phyloP scores from a whole-genome alignment of 2,113 vertebrate genomes.

The Nannospalax galili region DNA sequence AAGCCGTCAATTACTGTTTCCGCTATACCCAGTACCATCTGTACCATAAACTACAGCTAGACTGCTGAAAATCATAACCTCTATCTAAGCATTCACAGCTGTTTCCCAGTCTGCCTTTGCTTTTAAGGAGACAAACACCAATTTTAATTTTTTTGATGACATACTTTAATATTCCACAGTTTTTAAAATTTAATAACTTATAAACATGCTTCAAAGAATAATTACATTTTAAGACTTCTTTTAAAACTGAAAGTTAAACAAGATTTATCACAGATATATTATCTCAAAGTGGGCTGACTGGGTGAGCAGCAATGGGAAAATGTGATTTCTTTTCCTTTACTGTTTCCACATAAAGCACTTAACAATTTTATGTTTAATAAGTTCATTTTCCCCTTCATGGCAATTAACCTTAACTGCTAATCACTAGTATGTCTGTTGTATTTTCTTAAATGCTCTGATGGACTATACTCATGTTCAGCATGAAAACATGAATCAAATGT shows the following conservation, averaged over 20 bases:
- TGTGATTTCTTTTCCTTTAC: not conserved
- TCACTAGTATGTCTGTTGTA: constrained; percentile 45
- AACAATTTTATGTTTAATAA: constrained; percentile 52
- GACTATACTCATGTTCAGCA: constrained; percentile 46
- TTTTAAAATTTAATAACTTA: constrained; percentile 41
- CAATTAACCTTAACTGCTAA: constrained; percentile 46
- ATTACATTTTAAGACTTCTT: constrained; percentile 29
- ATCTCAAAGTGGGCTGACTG: constrained; percentile 21
- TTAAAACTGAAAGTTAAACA: constrained; percentile 71
- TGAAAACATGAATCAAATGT: constrained; percentile 61
- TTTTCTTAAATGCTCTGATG: constrained; percentile 63
- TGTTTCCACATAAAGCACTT: constrained; percentile 49
- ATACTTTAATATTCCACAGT: constrained; percentile 32
- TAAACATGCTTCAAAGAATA: constrained; percentile 56
- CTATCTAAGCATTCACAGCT: constrained; percentile 79
- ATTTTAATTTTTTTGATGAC: constrained; percentile 47
- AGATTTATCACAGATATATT: constrained; percentile 24
- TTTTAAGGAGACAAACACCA: constrained; percentile 57
- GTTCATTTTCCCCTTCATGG: constrained; percentile 41
- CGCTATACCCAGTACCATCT: constrained; percentile 76
- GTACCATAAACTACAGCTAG: constrained; percentile 85
- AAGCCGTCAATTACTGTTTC: constrained; percentile 77
- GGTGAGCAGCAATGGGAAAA: constrained; percentile 3
- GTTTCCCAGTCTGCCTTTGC: constrained; percentile 67
- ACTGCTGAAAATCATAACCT: constrained; percentile 84